Conservation (phyloP, 2,797 vertebrate species). For the Ctenochaetus hawaiiensis region DNA sequence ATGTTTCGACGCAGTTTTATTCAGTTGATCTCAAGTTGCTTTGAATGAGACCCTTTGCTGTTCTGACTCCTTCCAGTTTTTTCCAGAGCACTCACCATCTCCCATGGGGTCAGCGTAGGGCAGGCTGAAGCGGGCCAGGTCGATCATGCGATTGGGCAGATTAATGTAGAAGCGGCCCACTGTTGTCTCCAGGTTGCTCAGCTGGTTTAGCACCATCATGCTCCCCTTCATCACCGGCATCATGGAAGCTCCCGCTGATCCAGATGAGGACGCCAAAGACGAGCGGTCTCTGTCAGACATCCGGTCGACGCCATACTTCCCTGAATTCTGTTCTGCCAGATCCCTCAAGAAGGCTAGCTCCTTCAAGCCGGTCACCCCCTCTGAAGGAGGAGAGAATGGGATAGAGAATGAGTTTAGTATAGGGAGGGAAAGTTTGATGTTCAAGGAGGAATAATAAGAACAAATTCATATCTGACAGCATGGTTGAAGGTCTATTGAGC, state of each 20-base stretch:
- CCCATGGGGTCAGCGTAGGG: slow-evolving; percentile 97
- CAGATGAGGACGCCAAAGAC: slow-evolving; percentile 20
- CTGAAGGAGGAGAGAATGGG: slow-evolving; percentile 71
- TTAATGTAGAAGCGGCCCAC: slow-evolving; percentile 99
- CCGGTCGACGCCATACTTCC: slow-evolving; percentile 93
- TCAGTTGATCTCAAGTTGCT: neutral
- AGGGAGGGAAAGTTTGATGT: slow-evolving; percentile 22
- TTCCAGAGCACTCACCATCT: slow-evolving; percentile 86
- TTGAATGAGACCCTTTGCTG: neutral
- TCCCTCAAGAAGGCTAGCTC: slow-evolving; percentile 97
- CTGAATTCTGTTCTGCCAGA: slow-evolving; percentile 95
- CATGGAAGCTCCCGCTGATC: slow-evolving; percentile 50
- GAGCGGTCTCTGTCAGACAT: slow-evolving; percentile 82
- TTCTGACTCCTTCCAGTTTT: neutral
- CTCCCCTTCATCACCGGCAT: slow-evolving; percentile 95
- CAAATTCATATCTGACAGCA: slow-evolving; percentile 27
- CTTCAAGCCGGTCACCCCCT: slow-evolving; percentile 96
- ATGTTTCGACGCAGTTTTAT: neutral
- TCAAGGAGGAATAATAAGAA: slow-evolving; percentile 28
- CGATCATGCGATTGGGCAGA: slow-evolving; percentile 97
- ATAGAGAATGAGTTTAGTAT: neutral
- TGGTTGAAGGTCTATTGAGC: slow-evolving; percentile 22
- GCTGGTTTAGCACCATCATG: slow-evolving; percentile 99
- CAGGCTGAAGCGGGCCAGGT: slow-evolving; percentile 95
- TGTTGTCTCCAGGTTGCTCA: slow-evolving; percentile 97